Percentiles rank a stretch among this genome's conserved stretches.
Evolutionary conservation across 2,888 invertebrate species (phyloP).

Genomic region (Melanostoma scalare): DNA sequence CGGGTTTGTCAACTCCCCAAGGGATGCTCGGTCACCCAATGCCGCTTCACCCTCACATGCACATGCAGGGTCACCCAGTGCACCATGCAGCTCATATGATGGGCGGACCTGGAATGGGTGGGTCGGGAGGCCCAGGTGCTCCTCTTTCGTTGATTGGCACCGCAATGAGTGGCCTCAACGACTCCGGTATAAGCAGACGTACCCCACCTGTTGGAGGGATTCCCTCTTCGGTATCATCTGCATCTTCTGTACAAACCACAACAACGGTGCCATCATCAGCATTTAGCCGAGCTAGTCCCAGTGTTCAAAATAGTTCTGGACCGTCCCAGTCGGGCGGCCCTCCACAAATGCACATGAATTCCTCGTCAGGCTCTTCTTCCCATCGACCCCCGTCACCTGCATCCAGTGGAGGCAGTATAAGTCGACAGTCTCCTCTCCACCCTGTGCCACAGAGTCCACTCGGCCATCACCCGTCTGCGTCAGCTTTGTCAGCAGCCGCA

Average conservation of each 20-base stretch:
- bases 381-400: conserved; percentile 82
- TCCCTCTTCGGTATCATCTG: conserved; percentile 79
- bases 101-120: conserved; percentile 75
- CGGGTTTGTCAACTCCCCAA: conserved; percentile 78
- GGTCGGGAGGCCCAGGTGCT: conserved; percentile 76
- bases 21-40: conserved; percentile 81
- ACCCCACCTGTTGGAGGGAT: conserved; percentile 79
- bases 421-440: conserved; percentile 82
- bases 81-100: conserved; percentile 81
- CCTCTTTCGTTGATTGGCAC: conserved; percentile 74
- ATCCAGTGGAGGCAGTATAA: conserved; percentile 79
- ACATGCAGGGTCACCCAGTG: conserved; percentile 79
- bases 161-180: conserved; percentile 70
- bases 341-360: conserved; percentile 74
- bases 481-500: conserved; percentile 81
- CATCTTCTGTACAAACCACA: conserved; percentile 76
- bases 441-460: conserved; percentile 82
- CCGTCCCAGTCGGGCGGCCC: conserved; percentile 74
- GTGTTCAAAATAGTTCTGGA: conserved; percentile 79
- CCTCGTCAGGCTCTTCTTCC: conserved; percentile 75
- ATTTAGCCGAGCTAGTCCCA: conserved; percentile 82
- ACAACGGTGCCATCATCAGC: conserved; percentile 81
- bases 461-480: conserved; percentile 81
- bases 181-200: conserved; percentile 77
- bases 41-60: conserved; percentile 80